Base-by-base conservation (phyloP, 2,113 vertebrate genomes). In the Sphaerodactylus townsendi region DNA sequence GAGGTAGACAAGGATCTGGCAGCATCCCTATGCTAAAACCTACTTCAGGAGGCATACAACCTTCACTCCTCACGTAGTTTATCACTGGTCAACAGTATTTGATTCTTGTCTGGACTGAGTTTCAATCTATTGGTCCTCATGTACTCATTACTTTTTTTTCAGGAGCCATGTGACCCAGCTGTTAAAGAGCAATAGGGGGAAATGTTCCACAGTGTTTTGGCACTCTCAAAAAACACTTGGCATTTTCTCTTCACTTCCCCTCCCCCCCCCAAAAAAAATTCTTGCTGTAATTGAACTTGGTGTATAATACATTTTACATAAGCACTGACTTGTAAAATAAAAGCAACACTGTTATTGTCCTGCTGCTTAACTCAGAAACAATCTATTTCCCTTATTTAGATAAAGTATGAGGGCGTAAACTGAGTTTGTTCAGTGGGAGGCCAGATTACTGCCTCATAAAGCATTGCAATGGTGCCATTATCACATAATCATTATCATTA, bases 271-370 rank as follows among this genome's bases (percentile, higher is more conserved):
- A n/a, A n/a, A n/a, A n/a, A n/a, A n/a, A n/a, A 87, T 82, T 90
- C 64, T 90, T 59, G 50, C 79, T 76, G 14, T 77, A 80, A 78
- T 88, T 70, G 64, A 92, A 86, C 73, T 88, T 90, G 79, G 75
- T 86, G 93, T 93, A 89, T 92, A 90, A 88, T 73, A 87, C 25
- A 1, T 37, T 78, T 90, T 87, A 88, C 68, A 93, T 93, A 89
- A 93, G 91, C 92, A 90, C 64, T 86, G 88, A 89, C 81, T 85
- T 92, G 88, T 71, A 90, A 88, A 89, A 90, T 89, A 93, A 94
- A 92, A 90, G 39, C 77, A 92, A 89, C 66, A 88, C n/a, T 14
- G 5, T 83, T 91, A 81, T 33, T 86, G 79, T 71, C 86, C 79
- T 35, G 50, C 82, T 90, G 89, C 46, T 90, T 89, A 91, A 92